Base-by-base conservation (phyloP, 1,140 invertebrate species). In the Eubasilissa regina region DNA sequence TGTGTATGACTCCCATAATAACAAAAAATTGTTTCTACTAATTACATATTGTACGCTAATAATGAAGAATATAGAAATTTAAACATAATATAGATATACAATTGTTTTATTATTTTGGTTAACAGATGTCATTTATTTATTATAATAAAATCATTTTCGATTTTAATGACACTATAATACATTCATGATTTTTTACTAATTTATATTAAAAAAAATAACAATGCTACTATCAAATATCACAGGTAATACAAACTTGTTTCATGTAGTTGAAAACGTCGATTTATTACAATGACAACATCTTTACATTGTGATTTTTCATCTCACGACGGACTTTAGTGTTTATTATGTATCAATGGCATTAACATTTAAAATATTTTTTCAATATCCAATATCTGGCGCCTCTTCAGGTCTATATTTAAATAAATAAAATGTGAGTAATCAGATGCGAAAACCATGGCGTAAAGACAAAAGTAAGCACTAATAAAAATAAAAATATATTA, bases 291-390 rank as follows among this genome's bases (percentile, higher is more conserved):
- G 19, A 64, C 60, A 43, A 64, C 19, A 25, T 12, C 35, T 43
- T n/a, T 8, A 17, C 15, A 68, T 47, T 48, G 43, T 68, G 44
- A 68, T 68, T 47, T 68, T 68, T 47, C 44, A 13, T 68, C 47
- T 68, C 64, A 45, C n/a, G 47, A 68, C 9, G 64, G 64, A 68
- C 64, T 68, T 68, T 68, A 68, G 45, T 68, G 17, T 68, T 68
- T 68, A 68, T 68, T 68, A 68, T 68, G 17, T 68, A 47, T 68
- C 62, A 68, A 44, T 68, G 13, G 64, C 44, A 45, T 68, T 68
- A 68, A 68, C 64, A 68, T 68, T 45, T n/a, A 45, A 48, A 45
- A 19, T 68, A 45, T 68, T 47, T 21, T 13, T 25, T 25, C 35
- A 64, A 64, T 64, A 35, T 64, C n/a, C 19, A 68, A 47, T 47